Conservation (phyloP, 2,797 vertebrate genomes). For the Tenualosa thibaudeaui region DNA sequence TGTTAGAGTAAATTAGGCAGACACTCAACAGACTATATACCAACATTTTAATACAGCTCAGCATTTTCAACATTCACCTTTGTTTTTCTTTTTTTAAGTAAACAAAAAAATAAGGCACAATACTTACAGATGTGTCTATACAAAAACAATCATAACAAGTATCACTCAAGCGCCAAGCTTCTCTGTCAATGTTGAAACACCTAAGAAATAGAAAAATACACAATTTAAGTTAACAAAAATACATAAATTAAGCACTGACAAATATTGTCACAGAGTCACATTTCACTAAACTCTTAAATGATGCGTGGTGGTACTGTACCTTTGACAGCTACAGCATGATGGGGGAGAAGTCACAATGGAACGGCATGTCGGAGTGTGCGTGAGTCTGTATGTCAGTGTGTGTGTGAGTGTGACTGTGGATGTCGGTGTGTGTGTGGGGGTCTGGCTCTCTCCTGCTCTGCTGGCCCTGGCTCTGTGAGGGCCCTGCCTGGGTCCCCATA, state of each 20-base stretch:
- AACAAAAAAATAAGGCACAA: not conserved
- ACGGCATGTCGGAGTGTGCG: slow-evolving; percentile 68
- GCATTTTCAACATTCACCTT: not conserved
- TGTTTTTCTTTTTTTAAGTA: not conserved
- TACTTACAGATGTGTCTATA: not conserved
- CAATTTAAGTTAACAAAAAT: not conserved
- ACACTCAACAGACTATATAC: not conserved
- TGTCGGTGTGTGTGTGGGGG: not conserved
- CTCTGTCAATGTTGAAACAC: not conserved
- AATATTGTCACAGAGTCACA: not conserved
- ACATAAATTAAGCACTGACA: not conserved
- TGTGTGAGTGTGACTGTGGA: slow-evolving; percentile 51
- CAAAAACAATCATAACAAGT: not conserved
- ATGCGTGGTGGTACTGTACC: slow-evolving; percentile 13
- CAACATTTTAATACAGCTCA: slow-evolving; percentile 8
- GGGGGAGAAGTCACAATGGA: slow-evolving; percentile 78
- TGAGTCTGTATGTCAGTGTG: slow-evolving; percentile 52
- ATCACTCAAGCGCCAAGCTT: not conserved
- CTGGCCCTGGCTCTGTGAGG: slow-evolving; percentile 52
- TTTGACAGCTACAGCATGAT: slow-evolving; percentile 69
- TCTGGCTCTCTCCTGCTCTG: slow-evolving; percentile 16
- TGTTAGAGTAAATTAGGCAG: not conserved
- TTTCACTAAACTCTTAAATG: not conserved
- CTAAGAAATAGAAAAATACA: not conserved
- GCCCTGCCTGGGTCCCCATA: slow-evolving; percentile 33